Conservation (phyloP, 2,797 vertebrate species). For the Enteromius thamalakanensis region DNA sequence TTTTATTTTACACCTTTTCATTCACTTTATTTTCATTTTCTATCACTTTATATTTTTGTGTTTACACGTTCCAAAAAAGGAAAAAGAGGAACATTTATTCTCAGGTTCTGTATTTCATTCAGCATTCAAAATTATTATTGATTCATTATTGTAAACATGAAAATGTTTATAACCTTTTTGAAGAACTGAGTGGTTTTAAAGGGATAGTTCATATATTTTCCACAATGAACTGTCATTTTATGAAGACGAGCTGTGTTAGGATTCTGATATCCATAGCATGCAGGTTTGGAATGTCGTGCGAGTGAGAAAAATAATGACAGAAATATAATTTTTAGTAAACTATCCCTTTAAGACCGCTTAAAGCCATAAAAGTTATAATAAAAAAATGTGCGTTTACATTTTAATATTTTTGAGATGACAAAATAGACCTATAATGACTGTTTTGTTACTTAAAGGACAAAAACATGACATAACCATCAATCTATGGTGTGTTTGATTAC, state of each 20-base stretch:
- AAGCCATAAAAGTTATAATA: background rate
- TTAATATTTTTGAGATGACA: slow-evolving; percentile 6
- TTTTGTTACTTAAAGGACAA: background rate
- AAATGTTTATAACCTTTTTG: background rate
- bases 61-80: background rate
- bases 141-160: background rate
- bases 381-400: background rate
- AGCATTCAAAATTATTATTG: background rate
- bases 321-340: background rate
- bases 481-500: slow-evolving; percentile 13
- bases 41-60: background rate
- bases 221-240: background rate
- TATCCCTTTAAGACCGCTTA: background rate
- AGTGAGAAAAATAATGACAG: slow-evolving; percentile 2
- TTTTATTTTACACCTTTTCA: too few relatives aligned
- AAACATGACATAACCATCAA: background rate
- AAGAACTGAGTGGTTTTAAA: background rate
- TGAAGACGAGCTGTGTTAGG: background rate
- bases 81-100: background rate
- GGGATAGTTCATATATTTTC: background rate
- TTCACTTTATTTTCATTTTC: background rate
- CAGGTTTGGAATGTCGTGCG: background rate
- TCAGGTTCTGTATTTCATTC: background rate
- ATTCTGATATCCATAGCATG: background rate
- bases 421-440: background rate